A percentile compares a stretch with the other conserved stretches of the same genome.
phyloP scores from a whole-genome alignment of 2,888 invertebrate genomes.

The Nephrotoma flavescens region DNA sequence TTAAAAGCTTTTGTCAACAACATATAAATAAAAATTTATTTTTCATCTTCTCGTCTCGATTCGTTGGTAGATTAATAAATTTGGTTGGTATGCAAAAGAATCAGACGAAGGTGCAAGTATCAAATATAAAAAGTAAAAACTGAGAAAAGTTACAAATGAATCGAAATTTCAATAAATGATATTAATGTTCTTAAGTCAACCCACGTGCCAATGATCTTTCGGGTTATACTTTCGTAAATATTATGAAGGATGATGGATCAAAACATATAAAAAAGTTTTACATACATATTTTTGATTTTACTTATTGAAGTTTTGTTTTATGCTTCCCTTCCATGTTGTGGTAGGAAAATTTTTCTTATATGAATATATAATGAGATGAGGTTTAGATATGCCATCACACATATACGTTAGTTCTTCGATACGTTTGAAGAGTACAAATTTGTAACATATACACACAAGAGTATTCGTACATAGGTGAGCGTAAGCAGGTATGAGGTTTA shows the following conservation, averaged over 20 bases:
- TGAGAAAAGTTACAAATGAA: not conserved
- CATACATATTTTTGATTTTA: not conserved
- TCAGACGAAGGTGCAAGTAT: not conserved
- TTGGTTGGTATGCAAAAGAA: not conserved
- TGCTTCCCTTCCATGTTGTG: not conserved
- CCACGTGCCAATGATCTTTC: not conserved
- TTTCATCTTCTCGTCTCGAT: not conserved
- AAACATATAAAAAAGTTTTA: not conserved
- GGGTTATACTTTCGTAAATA: no score
- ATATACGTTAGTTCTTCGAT: not conserved
- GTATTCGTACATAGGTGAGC: not conserved
- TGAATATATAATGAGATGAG: not conserved
- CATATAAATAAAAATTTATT: not conserved
- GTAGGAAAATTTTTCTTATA: not conserved
- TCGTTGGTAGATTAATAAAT: not conserved
- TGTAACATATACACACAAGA: not conserved
- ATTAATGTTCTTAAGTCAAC: not conserved
- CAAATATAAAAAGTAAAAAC: not conserved
- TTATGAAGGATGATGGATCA: no score
- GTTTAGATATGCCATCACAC: not conserved
- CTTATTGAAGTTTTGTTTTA: not conserved
- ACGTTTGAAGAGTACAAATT: not conserved
- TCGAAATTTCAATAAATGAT: not conserved
- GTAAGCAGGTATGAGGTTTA: not conserved
- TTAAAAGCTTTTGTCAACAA: not conserved